Conservation (phyloP, 2,888 invertebrate species). For the Oscheius myriophilus region DNA sequence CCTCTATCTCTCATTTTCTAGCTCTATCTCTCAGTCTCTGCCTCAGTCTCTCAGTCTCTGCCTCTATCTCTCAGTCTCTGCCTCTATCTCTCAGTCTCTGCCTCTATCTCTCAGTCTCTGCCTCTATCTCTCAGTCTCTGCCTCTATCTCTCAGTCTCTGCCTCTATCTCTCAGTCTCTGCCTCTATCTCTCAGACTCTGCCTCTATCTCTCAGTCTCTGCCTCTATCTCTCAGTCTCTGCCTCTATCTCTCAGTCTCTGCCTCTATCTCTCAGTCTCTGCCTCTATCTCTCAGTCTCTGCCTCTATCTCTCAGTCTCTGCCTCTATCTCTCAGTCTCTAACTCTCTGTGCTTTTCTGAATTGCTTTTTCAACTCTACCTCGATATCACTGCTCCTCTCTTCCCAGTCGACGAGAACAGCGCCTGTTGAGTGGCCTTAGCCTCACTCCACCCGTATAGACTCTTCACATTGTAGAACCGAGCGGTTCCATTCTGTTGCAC, state of each 20-base stretch:
- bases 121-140: neutral
- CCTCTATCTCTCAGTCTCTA: too few species aligned
- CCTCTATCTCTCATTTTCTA: neutral
- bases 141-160: neutral
- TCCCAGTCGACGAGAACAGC: constrained; percentile 66
- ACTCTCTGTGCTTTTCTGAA: too few species aligned
- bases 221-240: neutral
- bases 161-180: neutral
- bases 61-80: neutral
- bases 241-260: neutral
- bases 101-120: neutral
- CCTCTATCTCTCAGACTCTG: neutral
- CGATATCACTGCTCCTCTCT: constrained; percentile 71
- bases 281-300: neutral
- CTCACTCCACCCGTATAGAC: constrained; percentile 81
- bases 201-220: neutral
- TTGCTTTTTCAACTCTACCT: constrained; percentile 37
- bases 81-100: neutral
- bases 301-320: neutral
- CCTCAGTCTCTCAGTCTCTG: neutral
- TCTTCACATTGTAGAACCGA: constrained; percentile 50
- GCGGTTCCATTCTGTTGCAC: constrained; percentile 55
- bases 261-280: neutral
- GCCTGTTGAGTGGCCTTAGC: constrained; percentile 79
- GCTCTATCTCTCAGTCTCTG: neutral